phyloP scores from a whole-genome alignment of 2,113 vertebrate species.

The Rhinopithecus roxellana region DNA sequence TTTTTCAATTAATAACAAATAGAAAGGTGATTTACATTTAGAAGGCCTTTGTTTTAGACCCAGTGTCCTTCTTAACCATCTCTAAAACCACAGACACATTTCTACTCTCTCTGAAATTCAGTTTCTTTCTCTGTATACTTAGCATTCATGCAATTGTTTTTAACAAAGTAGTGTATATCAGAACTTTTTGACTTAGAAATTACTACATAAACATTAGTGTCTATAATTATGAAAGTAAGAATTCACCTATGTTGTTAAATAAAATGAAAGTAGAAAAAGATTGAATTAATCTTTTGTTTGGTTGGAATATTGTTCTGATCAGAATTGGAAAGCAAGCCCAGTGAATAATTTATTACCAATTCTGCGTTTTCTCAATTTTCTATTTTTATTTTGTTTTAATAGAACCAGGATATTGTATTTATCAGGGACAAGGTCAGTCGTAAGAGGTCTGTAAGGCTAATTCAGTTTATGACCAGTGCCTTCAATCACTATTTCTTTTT shows the following conservation, averaged over 20 bases:
- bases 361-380: background rate
- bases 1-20: background rate
- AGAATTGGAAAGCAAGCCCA: background rate
- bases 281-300: background rate
- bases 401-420: background rate
- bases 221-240: background rate
- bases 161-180: background rate
- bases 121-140: background rate
- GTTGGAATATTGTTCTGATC: background rate
- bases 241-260: background rate
- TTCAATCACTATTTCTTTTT: background rate
- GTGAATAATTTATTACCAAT: background rate
- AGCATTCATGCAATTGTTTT: background rate
- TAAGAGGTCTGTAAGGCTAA: background rate
- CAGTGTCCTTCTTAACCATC: background rate
- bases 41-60: background rate
- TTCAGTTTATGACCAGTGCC: background rate
- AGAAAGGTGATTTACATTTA: background rate
- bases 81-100: background rate
- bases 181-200: background rate
- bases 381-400: conserved; percentile 17
- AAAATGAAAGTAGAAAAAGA: background rate
- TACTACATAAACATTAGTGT: background rate
- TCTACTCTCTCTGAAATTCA: background rate
- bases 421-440: background rate